phyloP scores from a whole-genome alignment of 2,888 invertebrate species.

The Oligia strigilis region DNA sequence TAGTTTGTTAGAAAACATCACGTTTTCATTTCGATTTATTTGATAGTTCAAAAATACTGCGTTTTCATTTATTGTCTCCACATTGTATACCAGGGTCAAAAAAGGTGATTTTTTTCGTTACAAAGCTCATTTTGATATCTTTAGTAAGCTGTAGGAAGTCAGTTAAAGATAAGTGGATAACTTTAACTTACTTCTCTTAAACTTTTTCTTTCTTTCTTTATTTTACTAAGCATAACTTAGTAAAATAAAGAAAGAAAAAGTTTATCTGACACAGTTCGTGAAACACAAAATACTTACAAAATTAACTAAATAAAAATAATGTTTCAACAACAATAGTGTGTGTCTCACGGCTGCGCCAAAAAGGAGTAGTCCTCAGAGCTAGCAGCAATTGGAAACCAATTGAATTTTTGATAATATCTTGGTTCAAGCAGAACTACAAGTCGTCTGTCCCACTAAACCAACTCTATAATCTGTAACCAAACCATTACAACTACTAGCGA shows the following conservation, averaged over 20 bases:
- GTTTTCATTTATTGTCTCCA: neutral
- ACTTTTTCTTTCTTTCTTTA: too few relatives aligned
- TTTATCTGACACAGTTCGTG: too few relatives aligned
- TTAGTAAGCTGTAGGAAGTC: too few relatives aligned
- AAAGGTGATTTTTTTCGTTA: too few relatives aligned
- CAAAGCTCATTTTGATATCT: neutral
- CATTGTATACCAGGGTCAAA: neutral
- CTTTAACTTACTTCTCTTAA: too few relatives aligned
- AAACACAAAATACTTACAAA: too few relatives aligned
- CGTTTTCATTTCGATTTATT: neutral
- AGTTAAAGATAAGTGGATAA: too few relatives aligned
- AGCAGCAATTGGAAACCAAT: neutral
- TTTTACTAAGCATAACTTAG: too few relatives aligned
- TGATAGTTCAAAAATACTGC: neutral
- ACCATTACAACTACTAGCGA: constrained; percentile 1
- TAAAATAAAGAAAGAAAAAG: too few relatives aligned
- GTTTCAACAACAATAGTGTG: too few relatives aligned
- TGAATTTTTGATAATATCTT: neutral
- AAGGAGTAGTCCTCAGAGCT: neutral
- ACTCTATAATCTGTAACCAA: neutral
- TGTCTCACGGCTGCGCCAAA: too few relatives aligned
- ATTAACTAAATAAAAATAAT: too few relatives aligned
- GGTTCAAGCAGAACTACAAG: neutral
- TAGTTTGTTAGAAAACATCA: neutral
- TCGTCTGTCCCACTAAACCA: neutral